These are phyloP conservation scores for Bubo blakistoni DNA, from an alignment of 2,113 vertebrate species.

Conservation along the genomic window DNA sequence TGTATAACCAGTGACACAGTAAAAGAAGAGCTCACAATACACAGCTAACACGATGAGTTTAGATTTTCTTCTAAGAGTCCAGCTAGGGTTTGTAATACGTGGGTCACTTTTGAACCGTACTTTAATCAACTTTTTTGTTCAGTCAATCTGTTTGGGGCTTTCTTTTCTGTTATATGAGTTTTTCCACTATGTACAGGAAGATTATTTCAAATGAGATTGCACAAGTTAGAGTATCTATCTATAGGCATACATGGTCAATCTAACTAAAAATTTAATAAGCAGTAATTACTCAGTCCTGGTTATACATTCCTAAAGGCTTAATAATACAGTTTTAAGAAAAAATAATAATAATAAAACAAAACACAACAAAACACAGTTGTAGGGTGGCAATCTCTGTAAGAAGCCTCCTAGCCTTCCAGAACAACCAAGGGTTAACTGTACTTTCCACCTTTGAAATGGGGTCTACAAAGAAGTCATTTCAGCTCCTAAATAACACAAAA, in stretches of 20 bases:
- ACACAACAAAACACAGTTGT: constrained; percentile 37
- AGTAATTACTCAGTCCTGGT: constrained; percentile 70
- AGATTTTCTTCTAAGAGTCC: constrained; percentile 34
- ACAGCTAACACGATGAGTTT: constrained; percentile 70
- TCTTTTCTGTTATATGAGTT: constrained; percentile 5
- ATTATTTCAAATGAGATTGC: constrained; percentile 68
- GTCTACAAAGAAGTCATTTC: constrained; percentile 52
- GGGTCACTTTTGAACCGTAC: constrained; percentile 48
- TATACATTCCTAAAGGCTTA: constrained; percentile 76
- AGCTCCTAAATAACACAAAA: constrained; percentile 41
- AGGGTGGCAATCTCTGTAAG: constrained; percentile 60
- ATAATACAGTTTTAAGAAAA: constrained; percentile 66
- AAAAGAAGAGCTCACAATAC: constrained; percentile 73
- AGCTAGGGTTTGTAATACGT: constrained; percentile 31
- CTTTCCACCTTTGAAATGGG: constrained; percentile 48
- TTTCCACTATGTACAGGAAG: constrained; percentile 70
- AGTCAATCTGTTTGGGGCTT: constrained; percentile 30
- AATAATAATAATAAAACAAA: background rate
- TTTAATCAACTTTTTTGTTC: constrained; percentile 9
- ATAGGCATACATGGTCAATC: constrained; percentile 62
- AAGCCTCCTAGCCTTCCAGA: constrained; percentile 44
- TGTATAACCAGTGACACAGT: constrained; percentile 70
- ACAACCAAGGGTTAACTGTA: constrained; percentile 48
- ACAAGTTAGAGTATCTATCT: constrained; percentile 64
- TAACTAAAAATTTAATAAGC: constrained; percentile 74